phyloP scores from a whole-genome alignment of 2,797 vertebrate species.

The Microcaecilia unicolor region DNA sequence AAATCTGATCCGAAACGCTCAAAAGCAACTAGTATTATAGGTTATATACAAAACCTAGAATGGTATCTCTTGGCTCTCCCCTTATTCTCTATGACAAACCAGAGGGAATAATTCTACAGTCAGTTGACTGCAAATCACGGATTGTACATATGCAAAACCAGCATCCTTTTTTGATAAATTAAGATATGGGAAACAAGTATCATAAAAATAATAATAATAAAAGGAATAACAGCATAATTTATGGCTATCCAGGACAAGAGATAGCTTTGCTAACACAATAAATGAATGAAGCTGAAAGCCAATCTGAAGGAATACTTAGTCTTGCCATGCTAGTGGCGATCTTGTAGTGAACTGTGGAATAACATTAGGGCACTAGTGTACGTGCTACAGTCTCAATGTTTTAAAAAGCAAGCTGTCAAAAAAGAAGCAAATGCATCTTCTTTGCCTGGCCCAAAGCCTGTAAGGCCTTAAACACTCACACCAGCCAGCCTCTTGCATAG shows the following conservation, averaged over 20 bases:
- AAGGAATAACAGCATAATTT: conserved; percentile 11
- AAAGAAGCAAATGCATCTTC: neutral
- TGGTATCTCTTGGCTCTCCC: conserved; percentile 47
- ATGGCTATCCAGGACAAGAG: conserved; percentile 18
- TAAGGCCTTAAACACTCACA: conserved; percentile 1
- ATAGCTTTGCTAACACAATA: too few relatives aligned
- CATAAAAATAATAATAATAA: conserved; percentile 1
- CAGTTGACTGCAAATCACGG: conserved; percentile 1
- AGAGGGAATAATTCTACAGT: conserved; percentile 32
- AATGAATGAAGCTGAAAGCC: neutral
- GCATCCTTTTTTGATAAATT: conserved; percentile 17
- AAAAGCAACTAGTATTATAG: conserved; percentile 40
- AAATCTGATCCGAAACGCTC: conserved; percentile 48
- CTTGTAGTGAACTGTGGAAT: neutral
- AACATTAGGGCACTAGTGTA: neutral
- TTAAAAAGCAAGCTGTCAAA: conserved; percentile 2
- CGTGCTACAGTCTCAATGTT: neutral
- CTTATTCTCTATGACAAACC: conserved; percentile 23
- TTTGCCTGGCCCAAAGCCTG: neutral
- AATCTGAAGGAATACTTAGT: neutral
- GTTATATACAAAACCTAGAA: too few relatives aligned
- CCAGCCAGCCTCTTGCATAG: neutral
- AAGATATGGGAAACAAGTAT: conserved; percentile 16
- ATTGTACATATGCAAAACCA: conserved; percentile 25
- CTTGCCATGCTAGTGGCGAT: neutral